A percentile compares a stretch with the other conserved stretches of the same genome.
phyloP scores from a whole-genome alignment of 2,888 invertebrate genomes.

The Lysandra bellargus region DNA sequence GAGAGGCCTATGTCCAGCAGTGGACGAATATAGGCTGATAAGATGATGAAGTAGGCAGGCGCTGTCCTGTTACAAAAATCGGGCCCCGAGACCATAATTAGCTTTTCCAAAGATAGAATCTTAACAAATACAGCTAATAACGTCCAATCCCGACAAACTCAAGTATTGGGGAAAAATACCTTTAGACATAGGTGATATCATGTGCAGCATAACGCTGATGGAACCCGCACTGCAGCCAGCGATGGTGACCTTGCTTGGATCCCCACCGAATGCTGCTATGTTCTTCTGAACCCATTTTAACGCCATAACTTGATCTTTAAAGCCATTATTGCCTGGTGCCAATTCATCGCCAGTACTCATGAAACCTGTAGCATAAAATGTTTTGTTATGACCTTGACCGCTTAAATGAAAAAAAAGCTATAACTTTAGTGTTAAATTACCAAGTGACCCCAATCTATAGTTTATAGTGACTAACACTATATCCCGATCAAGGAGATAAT shows the following conservation, averaged over 20 bases:
- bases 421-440: slow-evolving; percentile 35
- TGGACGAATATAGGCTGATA: no score
- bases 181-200: slow-evolving; percentile 84
- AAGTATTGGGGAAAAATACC: slow-evolving; percentile 49
- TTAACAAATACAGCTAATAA: neutral
- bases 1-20: no score
- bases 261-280: slow-evolving; percentile 83
- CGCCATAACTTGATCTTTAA: slow-evolving; percentile 84
- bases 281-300: slow-evolving; percentile 83
- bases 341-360: slow-evolving; percentile 81
- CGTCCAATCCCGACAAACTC: no score
- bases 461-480: slow-evolving; percentile 82
- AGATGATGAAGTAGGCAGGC: no score
- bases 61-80: no score
- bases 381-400: neutral
- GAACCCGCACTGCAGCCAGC: slow-evolving; percentile 81
- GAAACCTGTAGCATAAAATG: slow-evolving; percentile 58
- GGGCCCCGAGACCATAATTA: no score
- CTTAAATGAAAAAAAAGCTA: neutral
- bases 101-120: neutral
- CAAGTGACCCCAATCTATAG: slow-evolving; percentile 76
- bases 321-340: slow-evolving; percentile 83
- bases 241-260: slow-evolving; percentile 81
- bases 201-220: slow-evolving; percentile 72
- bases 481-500: slow-evolving; percentile 82